A percentile compares a stretch with the other conserved stretches of the same genome.
phyloP scores from a whole-genome alignment of 2,888 invertebrate genomes.

The Erpobdella octoculata region DNA sequence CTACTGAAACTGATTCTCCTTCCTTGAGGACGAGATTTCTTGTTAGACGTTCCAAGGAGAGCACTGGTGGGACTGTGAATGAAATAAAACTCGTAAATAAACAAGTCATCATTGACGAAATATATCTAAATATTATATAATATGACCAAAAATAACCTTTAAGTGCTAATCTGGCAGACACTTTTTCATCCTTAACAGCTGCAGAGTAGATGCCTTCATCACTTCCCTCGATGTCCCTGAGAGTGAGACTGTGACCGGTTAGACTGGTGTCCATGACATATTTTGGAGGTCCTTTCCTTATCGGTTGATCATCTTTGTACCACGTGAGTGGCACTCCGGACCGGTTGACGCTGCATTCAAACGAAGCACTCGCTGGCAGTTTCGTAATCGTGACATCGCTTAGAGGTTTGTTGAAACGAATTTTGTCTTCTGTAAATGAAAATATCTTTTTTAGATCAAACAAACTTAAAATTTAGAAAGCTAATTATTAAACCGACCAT shows the following conservation, averaged over 20 bases:
- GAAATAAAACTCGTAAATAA: slow-evolving; percentile 4
- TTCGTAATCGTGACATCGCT: slow-evolving; percentile 35
- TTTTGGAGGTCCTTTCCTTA: slow-evolving; percentile 57
- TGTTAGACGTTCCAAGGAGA: slow-evolving; percentile 33
- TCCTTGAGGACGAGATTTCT: slow-evolving; percentile 37
- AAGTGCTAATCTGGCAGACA: slow-evolving; percentile 33
- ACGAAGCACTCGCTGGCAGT: slow-evolving; percentile 41
- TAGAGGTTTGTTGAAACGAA: slow-evolving; percentile 34
- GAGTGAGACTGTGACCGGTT: slow-evolving; percentile 43
- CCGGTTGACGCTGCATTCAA: slow-evolving; percentile 47
- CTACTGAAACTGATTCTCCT: slow-evolving; percentile 47
- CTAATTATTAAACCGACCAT: not conserved
- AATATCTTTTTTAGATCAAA: not conserved
- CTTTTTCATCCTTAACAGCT: slow-evolving; percentile 32
- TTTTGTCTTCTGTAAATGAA: slow-evolving; percentile 33
- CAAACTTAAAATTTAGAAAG: not conserved
- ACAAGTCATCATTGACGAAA: not conserved
- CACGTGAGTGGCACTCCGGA: slow-evolving; percentile 32
- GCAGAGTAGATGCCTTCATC: slow-evolving; percentile 47
- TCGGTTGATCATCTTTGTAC: slow-evolving; percentile 57
- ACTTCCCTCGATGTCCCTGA: slow-evolving; percentile 45
- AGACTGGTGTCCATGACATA: slow-evolving; percentile 45
- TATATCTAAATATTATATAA: not conserved
- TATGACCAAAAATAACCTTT: slow-evolving; percentile 24
- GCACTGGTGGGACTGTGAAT: slow-evolving; percentile 36